These are phyloP conservation scores for Altica lythri DNA, from an alignment of 2,888 invertebrate species.

Conservation along the genomic window DNA sequence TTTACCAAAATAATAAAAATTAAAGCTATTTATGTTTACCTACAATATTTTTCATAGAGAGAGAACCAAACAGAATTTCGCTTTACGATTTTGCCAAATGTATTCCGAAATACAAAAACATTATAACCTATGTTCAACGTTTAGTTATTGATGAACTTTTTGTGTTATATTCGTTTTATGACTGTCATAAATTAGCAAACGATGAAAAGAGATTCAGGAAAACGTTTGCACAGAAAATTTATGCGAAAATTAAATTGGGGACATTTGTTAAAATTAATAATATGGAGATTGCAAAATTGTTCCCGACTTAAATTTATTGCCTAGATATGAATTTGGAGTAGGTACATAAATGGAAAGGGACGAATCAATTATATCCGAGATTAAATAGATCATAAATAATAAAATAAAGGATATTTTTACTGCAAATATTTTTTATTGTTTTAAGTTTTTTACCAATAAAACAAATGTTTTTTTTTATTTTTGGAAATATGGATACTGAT, in stretches of 20 bases:
- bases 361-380: background rate
- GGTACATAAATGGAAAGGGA: background rate
- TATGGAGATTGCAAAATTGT: constrained; percentile 5
- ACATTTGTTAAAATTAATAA: constrained; percentile 4
- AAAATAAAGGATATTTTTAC: too few species aligned
- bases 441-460: too few species aligned
- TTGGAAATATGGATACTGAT: too few species aligned
- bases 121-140: background rate
- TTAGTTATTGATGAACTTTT: constrained; percentile 3
- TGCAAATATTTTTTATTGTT: too few species aligned
- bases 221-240: constrained; percentile 1
- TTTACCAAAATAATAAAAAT: too few species aligned
- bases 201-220: constrained; percentile 6
- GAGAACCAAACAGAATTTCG: too few species aligned
- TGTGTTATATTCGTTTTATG: background rate
- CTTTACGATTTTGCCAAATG: too few species aligned
- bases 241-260: constrained; percentile 7
- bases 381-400: background rate
- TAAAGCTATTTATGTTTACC: too few species aligned
- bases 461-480: too few species aligned
- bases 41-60: too few species aligned
- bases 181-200: background rate
- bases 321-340: constrained; percentile 4
- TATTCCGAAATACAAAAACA: too few species aligned
- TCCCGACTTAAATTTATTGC: background rate